Evolutionary conservation across 2,113 vertebrate species (phyloP), one percentile per base, ranked within the genome.

Genomic region (Mormoops blainvillei): DNA sequence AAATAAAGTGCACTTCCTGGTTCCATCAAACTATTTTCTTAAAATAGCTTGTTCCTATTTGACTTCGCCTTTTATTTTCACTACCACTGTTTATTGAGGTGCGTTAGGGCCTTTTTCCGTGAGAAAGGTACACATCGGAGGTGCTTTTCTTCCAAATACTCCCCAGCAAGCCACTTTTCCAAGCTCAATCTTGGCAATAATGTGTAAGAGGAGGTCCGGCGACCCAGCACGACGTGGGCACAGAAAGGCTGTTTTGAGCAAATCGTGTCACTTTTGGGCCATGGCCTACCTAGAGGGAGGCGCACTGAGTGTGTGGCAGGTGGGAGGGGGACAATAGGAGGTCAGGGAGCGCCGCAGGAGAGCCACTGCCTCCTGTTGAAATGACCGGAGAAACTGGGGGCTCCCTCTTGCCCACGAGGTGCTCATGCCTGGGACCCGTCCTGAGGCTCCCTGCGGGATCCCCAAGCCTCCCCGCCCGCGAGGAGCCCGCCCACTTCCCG

Each of bases 401-500:
- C 19, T 24, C 12, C 9, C 71, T 50, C 1, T 4, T 15, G 16
- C 50, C 26, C 10, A 12, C 33, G 1, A 15, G 22, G 74, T 20
- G 52, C 83, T 43, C 6, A 12, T 22, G 41, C 33, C 28, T 3
- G 33, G 20, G 91, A 20, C 73, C 76, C 54, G 28, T 1, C 70
- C 11, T 14, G 26, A 12, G 84, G 54, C 54, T 77, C 71, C 58
- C 36, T 1, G 78, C 1, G 33, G 89, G 83, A 70, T 71, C 61
- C 92, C 94, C 76, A 11, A 58, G 13, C 43, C 18, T 33, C 76
- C 36, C 92, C 20, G 33, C 65, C 61, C 45, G 33, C 24, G 45
- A 8, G 1, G 81, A 22, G 81, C 81, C 85, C 85, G 58, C 96
- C 95, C 86, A 61, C 65, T 70, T 63, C 67, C 68, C 3, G 48